Evolutionary conservation across 2,888 invertebrate species (phyloP).

Genomic region (Itoplectis maculator): DNA sequence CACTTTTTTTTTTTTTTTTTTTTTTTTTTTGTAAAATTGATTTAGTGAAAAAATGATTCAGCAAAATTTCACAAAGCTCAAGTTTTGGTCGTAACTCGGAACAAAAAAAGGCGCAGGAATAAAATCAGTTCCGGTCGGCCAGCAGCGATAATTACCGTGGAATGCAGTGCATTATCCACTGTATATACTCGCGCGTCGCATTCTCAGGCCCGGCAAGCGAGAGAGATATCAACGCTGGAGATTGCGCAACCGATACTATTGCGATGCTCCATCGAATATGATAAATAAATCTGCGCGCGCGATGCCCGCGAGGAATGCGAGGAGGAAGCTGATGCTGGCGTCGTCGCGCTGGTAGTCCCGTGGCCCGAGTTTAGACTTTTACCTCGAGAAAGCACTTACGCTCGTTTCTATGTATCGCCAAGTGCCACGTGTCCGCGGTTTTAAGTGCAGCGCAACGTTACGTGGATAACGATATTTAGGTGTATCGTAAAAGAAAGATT

Average conservation of each 20-base stretch:
- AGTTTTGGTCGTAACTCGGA: not conserved
- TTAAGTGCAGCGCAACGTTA: not conserved
- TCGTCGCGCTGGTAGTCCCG: not conserved
- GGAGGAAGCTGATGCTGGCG: not conserved
- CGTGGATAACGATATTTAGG: not conserved
- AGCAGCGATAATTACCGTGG: not conserved
- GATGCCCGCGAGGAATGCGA: not conserved
- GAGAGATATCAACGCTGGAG: not conserved
- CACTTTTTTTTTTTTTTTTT: too few species aligned
- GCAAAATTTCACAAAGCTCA: not conserved
- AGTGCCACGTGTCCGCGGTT: not conserved
- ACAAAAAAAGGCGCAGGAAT: not conserved
- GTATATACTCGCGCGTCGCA: not conserved
- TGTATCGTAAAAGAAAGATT: conserved; percentile 22
- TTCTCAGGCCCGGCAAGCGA: not conserved
- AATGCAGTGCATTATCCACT: not conserved
- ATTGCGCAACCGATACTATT: conserved; percentile 7
- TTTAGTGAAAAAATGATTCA: too few species aligned
- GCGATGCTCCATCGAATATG: conserved; percentile 5
- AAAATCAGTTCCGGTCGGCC: not conserved
- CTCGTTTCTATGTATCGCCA: conserved; percentile 22
- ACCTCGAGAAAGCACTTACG: conserved; percentile 8
- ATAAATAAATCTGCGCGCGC: not conserved
- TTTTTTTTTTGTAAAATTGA: too few species aligned
- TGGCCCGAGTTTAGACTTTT: conserved; percentile 21